A percentile compares a stretch with the other conserved stretches of the same genome.
These are phyloP conservation scores for Ramazzottius varieornatus DNA, from an alignment of 2,888 invertebrate genomes.

Conservation along the genomic window DNA sequence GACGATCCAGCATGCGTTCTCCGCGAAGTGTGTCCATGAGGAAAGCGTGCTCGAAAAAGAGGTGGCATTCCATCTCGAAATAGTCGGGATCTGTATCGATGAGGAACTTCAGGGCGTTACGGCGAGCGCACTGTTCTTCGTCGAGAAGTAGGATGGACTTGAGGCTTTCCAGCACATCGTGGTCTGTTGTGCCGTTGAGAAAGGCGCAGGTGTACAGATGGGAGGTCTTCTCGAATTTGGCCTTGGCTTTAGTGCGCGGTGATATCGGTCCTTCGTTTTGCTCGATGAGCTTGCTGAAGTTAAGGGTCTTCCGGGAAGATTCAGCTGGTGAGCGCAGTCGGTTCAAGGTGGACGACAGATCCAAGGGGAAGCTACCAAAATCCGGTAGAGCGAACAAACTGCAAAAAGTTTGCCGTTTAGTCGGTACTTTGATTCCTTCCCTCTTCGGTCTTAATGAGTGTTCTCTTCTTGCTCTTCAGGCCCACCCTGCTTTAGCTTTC, in stretches of 20 bases:
- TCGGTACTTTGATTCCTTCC: too few species aligned
- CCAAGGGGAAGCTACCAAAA: background rate
- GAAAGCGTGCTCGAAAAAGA: background rate
- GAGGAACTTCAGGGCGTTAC: background rate
- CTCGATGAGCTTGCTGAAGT: background rate
- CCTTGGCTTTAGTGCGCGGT: background rate
- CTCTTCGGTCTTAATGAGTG: too few species aligned
- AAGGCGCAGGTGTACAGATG: background rate
- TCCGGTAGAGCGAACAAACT: slow-evolving; percentile 1
- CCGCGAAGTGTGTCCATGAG: background rate
- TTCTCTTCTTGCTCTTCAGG: too few species aligned
- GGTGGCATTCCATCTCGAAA: background rate
- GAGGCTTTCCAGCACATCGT: background rate
- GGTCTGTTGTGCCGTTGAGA: background rate
- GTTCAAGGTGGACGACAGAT: background rate
- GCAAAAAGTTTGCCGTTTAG: too few species aligned
- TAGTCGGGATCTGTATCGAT: background rate
- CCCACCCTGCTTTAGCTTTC: too few species aligned
- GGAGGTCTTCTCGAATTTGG: background rate
- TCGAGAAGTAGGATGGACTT: background rate
- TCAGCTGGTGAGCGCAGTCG: background rate
- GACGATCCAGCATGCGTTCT: background rate
- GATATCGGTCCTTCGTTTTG: background rate
- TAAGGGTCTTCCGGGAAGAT: background rate
- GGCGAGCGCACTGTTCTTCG: background rate